These are phyloP conservation scores for Rousettus madagascariensis DNA, from an alignment of 2,797 vertebrate genomes.

Conservation along the genomic window DNA sequence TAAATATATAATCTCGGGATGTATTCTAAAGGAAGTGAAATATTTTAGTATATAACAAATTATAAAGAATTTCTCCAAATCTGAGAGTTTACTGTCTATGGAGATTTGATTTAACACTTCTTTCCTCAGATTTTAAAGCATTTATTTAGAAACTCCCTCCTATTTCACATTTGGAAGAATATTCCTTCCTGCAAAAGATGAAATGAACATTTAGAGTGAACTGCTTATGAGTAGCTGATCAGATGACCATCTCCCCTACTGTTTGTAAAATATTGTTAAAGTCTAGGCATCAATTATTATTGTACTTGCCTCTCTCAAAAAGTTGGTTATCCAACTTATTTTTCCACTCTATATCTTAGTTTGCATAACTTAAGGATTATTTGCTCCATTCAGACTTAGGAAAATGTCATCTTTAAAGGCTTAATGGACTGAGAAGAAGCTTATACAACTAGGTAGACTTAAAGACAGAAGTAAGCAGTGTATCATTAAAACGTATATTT, in stretches of 20 bases:
- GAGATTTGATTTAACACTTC: neutral
- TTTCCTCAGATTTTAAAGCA: neutral
- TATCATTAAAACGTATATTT: neutral
- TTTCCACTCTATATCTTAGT: neutral
- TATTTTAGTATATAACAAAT: neutral
- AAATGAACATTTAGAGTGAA: neutral
- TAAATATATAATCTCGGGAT: neutral
- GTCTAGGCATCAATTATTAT: neutral
- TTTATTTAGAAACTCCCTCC: neutral
- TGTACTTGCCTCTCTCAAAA: neutral
- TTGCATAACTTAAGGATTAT: neutral
- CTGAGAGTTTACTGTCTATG: neutral
- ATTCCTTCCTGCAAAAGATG: neutral
- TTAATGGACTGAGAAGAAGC: neutral
- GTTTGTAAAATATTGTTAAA: neutral
- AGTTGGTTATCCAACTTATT: neutral
- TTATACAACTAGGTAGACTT: neutral
- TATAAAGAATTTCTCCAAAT: neutral
- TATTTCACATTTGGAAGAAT: neutral
- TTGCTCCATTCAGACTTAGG: neutral
- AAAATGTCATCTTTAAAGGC: neutral
- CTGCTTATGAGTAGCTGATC: neutral
- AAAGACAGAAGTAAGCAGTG: neutral
- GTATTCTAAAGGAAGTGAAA: neutral
- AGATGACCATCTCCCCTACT: neutral